These are phyloP conservation scores for Vireo altiloquus DNA, from an alignment of 2,113 vertebrate species.

Conservation along the genomic window DNA sequence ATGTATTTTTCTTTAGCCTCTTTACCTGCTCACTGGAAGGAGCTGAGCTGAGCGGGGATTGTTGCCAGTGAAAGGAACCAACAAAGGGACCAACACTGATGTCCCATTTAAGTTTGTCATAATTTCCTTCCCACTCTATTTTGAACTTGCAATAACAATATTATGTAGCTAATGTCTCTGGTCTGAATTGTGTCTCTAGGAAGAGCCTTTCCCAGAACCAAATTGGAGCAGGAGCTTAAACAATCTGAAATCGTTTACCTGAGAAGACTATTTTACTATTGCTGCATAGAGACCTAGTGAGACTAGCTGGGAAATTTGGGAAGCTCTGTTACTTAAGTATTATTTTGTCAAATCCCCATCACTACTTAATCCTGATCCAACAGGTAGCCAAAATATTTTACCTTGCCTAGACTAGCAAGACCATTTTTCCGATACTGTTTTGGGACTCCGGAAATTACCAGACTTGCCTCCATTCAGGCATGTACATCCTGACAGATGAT, in stretches of 20 bases:
- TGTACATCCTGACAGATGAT: not conserved
- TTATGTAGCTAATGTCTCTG: not conserved
- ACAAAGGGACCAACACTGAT: not conserved
- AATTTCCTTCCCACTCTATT: not conserved
- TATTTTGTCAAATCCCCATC: no score
- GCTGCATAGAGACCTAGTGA: not conserved
- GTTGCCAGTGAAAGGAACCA: not conserved
- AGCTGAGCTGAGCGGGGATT: not conserved
- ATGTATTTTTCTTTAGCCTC: not conserved
- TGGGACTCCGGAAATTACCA: not conserved
- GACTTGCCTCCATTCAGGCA: not conserved
- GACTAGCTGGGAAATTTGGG: not conserved
- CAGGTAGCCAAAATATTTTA: not conserved
- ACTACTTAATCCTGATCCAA: not conserved
- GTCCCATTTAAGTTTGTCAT: not conserved
- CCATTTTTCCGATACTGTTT: not conserved
- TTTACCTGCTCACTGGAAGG: not conserved
- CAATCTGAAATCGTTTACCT: not conserved
- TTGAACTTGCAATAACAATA: not conserved
- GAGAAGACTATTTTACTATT: not conserved
- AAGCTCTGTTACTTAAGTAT: not conserved
- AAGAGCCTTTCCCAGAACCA: not conserved
- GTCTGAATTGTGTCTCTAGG: not conserved
- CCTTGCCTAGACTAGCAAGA: not conserved
- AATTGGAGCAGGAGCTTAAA: not conserved